These are phyloP conservation scores for Proisotoma minuta DNA, from an alignment of 2,888 invertebrate species.

Conservation along the genomic window DNA sequence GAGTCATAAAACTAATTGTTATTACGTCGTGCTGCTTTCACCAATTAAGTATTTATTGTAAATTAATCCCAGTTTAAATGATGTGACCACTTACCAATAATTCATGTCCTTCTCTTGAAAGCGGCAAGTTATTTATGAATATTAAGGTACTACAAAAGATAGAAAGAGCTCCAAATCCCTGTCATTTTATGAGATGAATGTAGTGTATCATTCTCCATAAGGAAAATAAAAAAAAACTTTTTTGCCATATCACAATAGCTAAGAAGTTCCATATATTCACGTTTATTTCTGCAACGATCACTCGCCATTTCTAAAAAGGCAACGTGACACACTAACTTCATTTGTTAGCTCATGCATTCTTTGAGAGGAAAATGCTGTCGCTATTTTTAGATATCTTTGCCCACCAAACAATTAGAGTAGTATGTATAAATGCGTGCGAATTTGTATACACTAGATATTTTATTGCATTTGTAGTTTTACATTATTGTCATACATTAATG, in stretches of 20 bases:
- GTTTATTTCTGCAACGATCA: not conserved
- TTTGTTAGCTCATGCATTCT: no score
- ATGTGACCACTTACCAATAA: not conserved
- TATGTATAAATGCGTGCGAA: no score
- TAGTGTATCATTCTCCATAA: not conserved
- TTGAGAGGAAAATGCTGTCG: no score
- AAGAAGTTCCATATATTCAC: not conserved
- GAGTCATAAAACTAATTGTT: conserved; percentile 17
- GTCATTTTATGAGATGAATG: not conserved
- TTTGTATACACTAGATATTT: no score
- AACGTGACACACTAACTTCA: no score
- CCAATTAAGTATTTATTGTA: not conserved
- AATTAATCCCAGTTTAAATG: no score
- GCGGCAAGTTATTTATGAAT: conserved; percentile 16
- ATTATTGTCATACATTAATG: no score
- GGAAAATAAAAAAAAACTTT: not conserved
- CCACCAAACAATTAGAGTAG: no score
- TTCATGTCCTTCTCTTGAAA: conserved; percentile 18
- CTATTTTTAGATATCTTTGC: no score
- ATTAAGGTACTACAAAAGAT: conserved; percentile 14
- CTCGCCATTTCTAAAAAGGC: not conserved
- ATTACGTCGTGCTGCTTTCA: conserved; percentile 15
- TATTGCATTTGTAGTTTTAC: no score
- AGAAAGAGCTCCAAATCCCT: conserved; percentile 18
- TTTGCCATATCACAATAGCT: not conserved